Evolutionary conservation across 2,888 invertebrate species (phyloP).

Genomic region (Blastobasis adustella): DNA sequence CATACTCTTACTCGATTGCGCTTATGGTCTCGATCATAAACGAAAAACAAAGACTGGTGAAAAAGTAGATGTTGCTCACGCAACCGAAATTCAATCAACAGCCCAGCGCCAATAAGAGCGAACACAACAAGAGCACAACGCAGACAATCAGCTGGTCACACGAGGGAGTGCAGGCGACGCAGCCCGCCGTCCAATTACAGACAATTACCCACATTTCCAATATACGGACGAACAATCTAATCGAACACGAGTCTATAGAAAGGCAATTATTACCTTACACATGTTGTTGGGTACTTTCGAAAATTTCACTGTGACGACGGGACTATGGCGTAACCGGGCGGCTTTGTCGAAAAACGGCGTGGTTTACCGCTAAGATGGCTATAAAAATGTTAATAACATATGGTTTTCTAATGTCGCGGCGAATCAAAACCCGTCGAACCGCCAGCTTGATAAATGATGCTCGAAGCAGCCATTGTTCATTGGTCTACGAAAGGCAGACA

Average conservation of each 20-base stretch:
- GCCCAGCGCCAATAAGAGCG: no score
- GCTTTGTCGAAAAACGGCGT: conserved; percentile 12
- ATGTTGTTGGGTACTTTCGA: conserved; percentile 26
- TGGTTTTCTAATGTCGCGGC: conserved; percentile 1
- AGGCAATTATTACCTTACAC: conserved; percentile 17
- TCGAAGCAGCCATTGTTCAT: no score
- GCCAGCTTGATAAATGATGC: conserved; percentile 1
- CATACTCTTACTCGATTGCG: no score
- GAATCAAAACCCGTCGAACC: conserved; percentile 4
- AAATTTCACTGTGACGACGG: conserved; percentile 27
- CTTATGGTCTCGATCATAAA: no score
- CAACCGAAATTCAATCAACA: no score
- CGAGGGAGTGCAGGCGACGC: no score
- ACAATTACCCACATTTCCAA: conserved; percentile 11
- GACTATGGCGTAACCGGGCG: conserved; percentile 24
- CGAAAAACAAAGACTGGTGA: no score
- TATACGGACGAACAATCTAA: conserved; percentile 7
- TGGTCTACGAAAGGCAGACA: no score
- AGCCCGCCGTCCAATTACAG: conserved; percentile 11
- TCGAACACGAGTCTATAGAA: conserved; percentile 15
- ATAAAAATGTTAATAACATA: conserved; percentile 10
- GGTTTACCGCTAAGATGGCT: conserved; percentile 9
- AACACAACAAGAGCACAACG: no score
- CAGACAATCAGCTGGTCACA: no score
- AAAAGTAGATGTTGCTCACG: no score